phyloP scores from a whole-genome alignment of 2,888 invertebrate species.

The Himalopsyche kuldschensis region DNA sequence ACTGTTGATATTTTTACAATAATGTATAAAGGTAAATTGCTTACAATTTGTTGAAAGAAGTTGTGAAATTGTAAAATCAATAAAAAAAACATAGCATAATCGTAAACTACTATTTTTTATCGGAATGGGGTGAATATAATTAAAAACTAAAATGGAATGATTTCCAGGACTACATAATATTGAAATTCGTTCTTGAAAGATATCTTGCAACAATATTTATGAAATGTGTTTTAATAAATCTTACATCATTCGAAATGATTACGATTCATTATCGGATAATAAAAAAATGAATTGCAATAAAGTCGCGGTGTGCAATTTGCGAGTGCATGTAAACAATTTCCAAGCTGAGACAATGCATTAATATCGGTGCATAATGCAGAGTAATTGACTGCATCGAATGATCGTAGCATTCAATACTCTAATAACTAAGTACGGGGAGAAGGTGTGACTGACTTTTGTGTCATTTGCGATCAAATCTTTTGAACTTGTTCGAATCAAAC shows the following conservation, averaged over 20 bases:
- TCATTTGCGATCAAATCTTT: background rate
- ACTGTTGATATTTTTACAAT: no score
- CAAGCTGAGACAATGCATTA: slow-evolving; percentile 11
- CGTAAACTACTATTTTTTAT: no score
- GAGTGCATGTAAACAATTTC: slow-evolving; percentile 16
- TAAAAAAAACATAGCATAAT: no score
- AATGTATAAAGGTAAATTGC: no score
- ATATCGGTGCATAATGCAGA: slow-evolving; percentile 2
- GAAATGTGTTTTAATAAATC: background rate
- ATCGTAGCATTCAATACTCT: background rate
- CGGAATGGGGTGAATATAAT: no score
- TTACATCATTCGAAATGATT: slow-evolving; percentile 24
- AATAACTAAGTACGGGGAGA: background rate
- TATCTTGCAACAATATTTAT: background rate
- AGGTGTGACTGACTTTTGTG: background rate
- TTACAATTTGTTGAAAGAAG: no score
- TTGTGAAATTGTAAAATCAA: no score
- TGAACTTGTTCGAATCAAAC: background rate
- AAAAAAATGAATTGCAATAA: slow-evolving; percentile 21
- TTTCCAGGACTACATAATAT: no score
- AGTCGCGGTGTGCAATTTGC: slow-evolving; percentile 7
- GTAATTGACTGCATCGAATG: slow-evolving; percentile 9
- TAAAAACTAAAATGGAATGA: no score
- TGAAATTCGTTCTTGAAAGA: background rate
- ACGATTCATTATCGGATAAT: slow-evolving; percentile 27